Conservation (phyloP, 2,113 vertebrate species). For the Falcunculus frontatus region DNA sequence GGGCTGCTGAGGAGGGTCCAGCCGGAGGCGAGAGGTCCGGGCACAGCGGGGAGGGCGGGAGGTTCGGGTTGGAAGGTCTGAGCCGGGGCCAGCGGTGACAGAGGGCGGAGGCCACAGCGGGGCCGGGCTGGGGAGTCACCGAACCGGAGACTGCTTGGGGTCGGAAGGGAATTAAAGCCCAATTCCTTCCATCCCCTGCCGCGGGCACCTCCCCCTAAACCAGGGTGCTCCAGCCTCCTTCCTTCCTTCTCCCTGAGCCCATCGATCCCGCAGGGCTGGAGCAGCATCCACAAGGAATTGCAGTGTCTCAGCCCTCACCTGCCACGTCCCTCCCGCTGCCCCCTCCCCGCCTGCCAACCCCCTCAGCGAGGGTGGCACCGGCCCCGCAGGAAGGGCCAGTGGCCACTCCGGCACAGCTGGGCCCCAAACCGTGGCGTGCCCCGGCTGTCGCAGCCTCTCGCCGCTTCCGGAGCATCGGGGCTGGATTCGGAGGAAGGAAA, state of each 20-base stretch:
- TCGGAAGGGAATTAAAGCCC: neutral
- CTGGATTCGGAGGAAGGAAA: neutral
- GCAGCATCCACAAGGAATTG: fast-evolving
- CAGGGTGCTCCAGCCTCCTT: neutral
- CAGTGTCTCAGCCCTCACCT: fast-evolving
- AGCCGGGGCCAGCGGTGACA: neutral
- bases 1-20: neutral
- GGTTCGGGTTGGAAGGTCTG: neutral
- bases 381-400: fast-evolving
- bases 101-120: too few species aligned
- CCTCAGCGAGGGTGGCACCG: fast-evolving
- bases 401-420: neutral
- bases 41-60: neutral
- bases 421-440: fast-evolving
- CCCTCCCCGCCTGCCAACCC: fast-evolving
- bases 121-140: neutral
- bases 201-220: fast-evolving
- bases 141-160: neutral
- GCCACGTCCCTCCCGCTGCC: fast-evolving
- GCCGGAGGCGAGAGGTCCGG: neutral
- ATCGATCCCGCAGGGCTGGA: neutral
- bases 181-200: neutral
- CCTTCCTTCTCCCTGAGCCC: neutral
- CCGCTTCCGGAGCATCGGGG: fast-evolving
- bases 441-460: fast-evolving